Evolutionary conservation across 2,888 invertebrate genomes (phyloP), one percentile per base, ranked within the genome.

Genomic region (Caenorhabditis afra): DNA sequence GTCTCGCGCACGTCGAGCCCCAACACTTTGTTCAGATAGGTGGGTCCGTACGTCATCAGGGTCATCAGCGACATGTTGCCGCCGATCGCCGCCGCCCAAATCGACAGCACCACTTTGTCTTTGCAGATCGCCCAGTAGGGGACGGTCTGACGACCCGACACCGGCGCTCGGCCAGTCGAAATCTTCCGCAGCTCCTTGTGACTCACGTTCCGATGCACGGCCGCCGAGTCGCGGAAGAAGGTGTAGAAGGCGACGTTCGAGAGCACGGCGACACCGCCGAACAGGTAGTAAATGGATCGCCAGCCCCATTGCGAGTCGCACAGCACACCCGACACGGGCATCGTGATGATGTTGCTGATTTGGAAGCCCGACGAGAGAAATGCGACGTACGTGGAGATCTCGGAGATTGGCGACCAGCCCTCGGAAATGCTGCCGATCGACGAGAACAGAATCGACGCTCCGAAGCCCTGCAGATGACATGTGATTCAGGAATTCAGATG

Each of bases 1-100:
- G 85, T 85, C 22, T 76, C 68, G 2, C 67, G 44, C 11, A 82
- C 80, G 39, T 85, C 83, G 29, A 84, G 76, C 16, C 81, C 79
- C 5, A 85, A 64, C 0, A 83, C 79, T 52, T 79, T 79, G 53
- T 79, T 79, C 18, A 79, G 57, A 50, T 79, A 79, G 0, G 79
- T 79, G 14, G 79, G 79, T 0, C 79, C 79, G 35, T 75, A 79
- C 11, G 75, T 65, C 57, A 79, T 61, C 2, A 79, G 37, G 11
- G 68, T 58, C 59, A 68, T 62, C 4, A 74, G 45, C n/a, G 67
- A 75, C 59, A 75, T 62, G 52, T 64, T 65, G 44, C 79, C 79
- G 29, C 79, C 79, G 4, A 79, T 58, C 0, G 74, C 67, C 41
- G 66, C 52, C 16, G 53, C 47, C 74, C 74, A 74, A 1, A 74